Evolutionary conservation across 2,888 invertebrate genomes (phyloP), one percentile per base, ranked within the genome.

Genomic region (Drosophila heteroneura): DNA sequence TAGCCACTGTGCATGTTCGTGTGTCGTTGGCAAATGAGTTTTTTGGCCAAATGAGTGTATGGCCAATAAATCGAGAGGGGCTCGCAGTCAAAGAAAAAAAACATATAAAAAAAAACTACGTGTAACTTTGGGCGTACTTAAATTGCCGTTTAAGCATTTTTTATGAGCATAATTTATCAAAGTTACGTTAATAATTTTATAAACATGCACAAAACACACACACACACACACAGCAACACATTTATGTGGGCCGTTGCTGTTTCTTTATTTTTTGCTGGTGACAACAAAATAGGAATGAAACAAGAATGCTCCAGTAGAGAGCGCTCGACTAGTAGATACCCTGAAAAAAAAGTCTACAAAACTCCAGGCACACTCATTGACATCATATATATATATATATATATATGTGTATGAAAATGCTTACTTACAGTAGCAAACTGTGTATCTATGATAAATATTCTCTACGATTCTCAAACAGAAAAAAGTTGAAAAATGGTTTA

Each of bases 151-250:
- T 84, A 84, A 84, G 85, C 86, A 73, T 79, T 89, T 88, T 87
- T 89, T 89, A 88, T 82, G 88, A 81, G 82, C 88, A 84, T 84
- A 78, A 88, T 89, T 88, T 88, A 88, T 88, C 88, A 88, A 86
- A 86, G 89, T 88, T 83, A 80, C 71, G 83, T 88, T 88, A 83
- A 88, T 88, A 83, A 86, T 86, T 88, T 85, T 79, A 74, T 69
- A 81, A 78, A 63, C 75, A 67, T 67, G 62, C 62, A 33, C 69
- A 62, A 59, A 64, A 72, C 51, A 60, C 61, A 53, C 65, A 69
- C 58, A 59, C 67, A 69, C 62, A 66, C 35, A 10, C 37, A 41
- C 22, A 44, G 22, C 30, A n/a, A 22, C 47, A 32, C 35, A 49
- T 61, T 41, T 52, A 61, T 78, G 82, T 83, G 82, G 83, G 83